Conservation (phyloP, 2,888 invertebrate genomes). For the Pristionchus japonicus region DNA sequence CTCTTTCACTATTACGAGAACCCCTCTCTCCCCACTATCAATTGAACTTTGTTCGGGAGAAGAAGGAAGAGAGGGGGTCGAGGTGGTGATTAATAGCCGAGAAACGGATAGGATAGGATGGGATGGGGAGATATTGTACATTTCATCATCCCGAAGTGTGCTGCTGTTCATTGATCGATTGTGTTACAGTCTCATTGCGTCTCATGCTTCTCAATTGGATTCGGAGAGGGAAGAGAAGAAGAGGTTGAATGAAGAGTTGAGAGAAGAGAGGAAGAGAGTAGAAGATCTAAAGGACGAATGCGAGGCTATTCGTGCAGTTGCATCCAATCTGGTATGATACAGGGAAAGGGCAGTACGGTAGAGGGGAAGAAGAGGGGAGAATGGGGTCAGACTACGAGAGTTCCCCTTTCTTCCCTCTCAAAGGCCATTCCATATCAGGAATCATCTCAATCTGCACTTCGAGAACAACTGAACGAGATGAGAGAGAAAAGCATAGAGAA, state of each 20-base stretch:
- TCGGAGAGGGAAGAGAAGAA: constrained; percentile 47
- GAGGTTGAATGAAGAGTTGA: constrained; percentile 37
- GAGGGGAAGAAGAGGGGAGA: constrained; percentile 9
- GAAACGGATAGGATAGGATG: constrained; percentile 28
- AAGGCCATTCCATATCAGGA: constrained; percentile 26
- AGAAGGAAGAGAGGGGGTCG: not conserved
- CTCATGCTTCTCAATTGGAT: constrained; percentile 48
- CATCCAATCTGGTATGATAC: constrained; percentile 40
- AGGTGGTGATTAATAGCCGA: constrained; percentile 26
- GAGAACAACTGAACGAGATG: constrained; percentile 35
- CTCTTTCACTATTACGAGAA: constrained; percentile 8
- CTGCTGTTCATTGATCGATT: not conserved
- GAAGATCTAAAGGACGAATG: constrained; percentile 38
- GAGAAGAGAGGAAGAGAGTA: constrained; percentile 14
- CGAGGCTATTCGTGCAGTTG: constrained; percentile 45
- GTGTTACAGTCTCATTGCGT: not conserved
- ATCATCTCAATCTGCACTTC: constrained; percentile 28
- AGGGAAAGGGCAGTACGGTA: constrained; percentile 21
- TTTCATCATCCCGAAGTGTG: constrained; percentile 21
- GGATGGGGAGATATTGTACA: not conserved
- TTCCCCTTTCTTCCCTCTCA: constrained; percentile 11
- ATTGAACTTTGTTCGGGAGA: constrained; percentile 45
- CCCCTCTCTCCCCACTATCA: constrained; percentile 1
- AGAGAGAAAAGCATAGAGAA: constrained; percentile 22
- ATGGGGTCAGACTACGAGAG: constrained; percentile 41